phyloP scores from a whole-genome alignment of 2,888 invertebrate genomes.

The Archaeoteleia sp. region DNA sequence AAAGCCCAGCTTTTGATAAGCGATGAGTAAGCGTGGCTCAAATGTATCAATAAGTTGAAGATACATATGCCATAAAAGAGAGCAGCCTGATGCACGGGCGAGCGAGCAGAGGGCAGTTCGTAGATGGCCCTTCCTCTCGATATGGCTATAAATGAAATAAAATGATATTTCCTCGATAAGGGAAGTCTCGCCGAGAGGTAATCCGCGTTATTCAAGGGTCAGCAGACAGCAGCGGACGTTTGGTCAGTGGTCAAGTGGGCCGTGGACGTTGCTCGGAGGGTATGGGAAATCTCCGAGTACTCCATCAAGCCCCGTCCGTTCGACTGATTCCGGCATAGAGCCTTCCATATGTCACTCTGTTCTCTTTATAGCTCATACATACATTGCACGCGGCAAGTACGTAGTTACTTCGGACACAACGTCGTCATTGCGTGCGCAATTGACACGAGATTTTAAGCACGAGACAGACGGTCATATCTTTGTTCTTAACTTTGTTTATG shows the following conservation, averaged over 20 bases:
- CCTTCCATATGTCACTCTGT: constrained; percentile 70
- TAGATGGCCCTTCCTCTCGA: constrained; percentile 53
- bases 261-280: too few relatives aligned
- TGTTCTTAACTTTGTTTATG: constrained; percentile 29
- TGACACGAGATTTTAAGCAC: constrained; percentile 29
- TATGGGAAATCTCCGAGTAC: constrained; percentile 63
- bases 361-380: constrained; percentile 58
- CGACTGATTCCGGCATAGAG: constrained; percentile 68
- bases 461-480: constrained; percentile 33
- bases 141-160: constrained; percentile 74
- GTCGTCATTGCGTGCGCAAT: constrained; percentile 40
- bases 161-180: constrained; percentile 71
- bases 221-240: constrained; percentile 52
- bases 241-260: constrained; percentile 48
- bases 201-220: constrained; percentile 71
- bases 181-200: constrained; percentile 59
- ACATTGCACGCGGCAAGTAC: constrained; percentile 37
- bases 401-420: constrained; percentile 42
- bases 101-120: constrained; percentile 14
- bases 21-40: constrained; percentile 44
- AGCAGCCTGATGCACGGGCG: constrained; percentile 11
- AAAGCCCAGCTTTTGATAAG: constrained; percentile 38
- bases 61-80: constrained; percentile 49
- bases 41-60: constrained; percentile 53
- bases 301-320: constrained; percentile 69